Base-by-base conservation (phyloP, 2,113 vertebrate species). In the Epinephelus cyanopodus region DNA sequence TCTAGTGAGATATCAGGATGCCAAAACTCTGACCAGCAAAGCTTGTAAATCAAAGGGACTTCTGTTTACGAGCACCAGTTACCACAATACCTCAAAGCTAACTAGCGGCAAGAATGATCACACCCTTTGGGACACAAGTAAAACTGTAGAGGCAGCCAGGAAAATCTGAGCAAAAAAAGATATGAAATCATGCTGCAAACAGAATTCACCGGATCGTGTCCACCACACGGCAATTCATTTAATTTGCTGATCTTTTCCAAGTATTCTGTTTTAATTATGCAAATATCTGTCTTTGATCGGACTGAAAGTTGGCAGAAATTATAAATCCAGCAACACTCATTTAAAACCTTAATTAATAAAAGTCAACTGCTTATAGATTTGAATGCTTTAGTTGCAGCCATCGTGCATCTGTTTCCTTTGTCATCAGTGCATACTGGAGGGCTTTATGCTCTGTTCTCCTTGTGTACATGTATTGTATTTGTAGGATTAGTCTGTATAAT, bases 401-500 rank as follows among this genome's bases (percentile, higher is more conserved):
- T 25, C 4, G 5, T 19, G 21, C 39, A 4, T 70, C 19, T 21
- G 2, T 78, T 37, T 77, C 52, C 74, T 61, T 69, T 82, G 68
- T 92, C 65, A 33, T 58, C 19, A 45, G 9, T 23, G 70, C 45
- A 39, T 17, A 15, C 10, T 47, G 50, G 42, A 29, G 27, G 77
- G 23, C 64, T 62, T 83, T 25, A 25, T 67, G 29, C 70, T 53
- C 27, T 48, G 50, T 48, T 50, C 60, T 54, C 23, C 8, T 25
- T 29, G 63, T 50, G 54, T 19, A 14, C 73, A 42, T 70, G 7
- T 27, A 52, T 60, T 89, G 82, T 88, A 9, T 84, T 65, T 81
- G 81, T 70, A 74, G 87, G 90, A 92, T 91, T 92, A 90, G 74
- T 86, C 71, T 65, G 37, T 47, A 82, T 84, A 91, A 92, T 92